Conservation (phyloP, 2,797 vertebrate species). For the Falco rusticolus region DNA sequence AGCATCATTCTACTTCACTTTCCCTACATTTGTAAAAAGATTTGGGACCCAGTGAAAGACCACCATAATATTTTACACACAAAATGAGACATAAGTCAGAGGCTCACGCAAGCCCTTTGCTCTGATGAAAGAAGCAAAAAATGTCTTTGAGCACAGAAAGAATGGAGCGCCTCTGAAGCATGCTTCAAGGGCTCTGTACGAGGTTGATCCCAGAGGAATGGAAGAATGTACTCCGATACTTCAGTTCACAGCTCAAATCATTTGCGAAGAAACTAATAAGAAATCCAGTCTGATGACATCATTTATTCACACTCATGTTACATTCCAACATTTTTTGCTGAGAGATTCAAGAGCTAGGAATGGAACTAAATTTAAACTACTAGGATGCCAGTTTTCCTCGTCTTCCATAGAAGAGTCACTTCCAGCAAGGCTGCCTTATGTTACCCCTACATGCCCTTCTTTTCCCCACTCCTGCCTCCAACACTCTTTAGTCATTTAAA, state of each 20-base stretch:
- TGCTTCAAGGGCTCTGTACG: background rate
- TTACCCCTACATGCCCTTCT: background rate
- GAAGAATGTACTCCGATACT: background rate
- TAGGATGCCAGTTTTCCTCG: background rate
- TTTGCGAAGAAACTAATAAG: background rate
- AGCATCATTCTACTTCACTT: background rate
- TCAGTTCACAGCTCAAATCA: background rate
- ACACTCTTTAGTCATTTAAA: background rate
- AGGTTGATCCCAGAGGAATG: background rate
- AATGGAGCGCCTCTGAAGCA: background rate
- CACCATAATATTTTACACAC: background rate
- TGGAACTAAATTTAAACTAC: constrained; percentile 20
- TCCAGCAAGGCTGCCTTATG: background rate
- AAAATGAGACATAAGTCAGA: background rate
- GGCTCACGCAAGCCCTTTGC: background rate
- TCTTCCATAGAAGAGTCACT: background rate
- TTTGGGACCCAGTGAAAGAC: background rate
- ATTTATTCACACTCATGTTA: background rate
- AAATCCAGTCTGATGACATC: constrained; percentile 59
- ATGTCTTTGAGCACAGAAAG: background rate
- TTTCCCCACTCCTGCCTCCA: background rate
- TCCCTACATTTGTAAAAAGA: fast-evolving
- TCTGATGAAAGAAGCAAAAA: background rate
- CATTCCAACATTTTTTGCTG: constrained; percentile 25
- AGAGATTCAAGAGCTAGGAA: constrained; percentile 8